Evolutionary conservation across 64 coral and sea anemone genomes (phyloP), one percentile per base, ranked within the genome.

Genomic region (Exaiptasia diaphana): DNA sequence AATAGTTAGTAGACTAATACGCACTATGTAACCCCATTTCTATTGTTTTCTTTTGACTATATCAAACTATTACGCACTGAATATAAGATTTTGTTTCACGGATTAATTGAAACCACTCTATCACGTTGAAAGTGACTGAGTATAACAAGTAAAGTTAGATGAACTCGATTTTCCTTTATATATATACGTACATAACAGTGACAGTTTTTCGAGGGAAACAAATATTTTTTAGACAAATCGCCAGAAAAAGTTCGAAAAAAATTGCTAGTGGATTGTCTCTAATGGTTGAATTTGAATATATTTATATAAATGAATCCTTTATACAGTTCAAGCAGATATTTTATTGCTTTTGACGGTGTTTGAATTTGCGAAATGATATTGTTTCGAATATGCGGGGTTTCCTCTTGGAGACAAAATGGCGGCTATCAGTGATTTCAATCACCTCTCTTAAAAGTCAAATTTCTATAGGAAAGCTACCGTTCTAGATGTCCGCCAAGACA

Each of bases 401-500:
- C 20, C 43, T 77, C 74, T 57, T 25, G 54, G 3, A 56, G 12
- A 31, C 74, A 86, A 86, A 64, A 77, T 86, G 67, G 81, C 68
- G 48, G 34, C 50, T 28, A 50, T 72, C 67, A 34, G 53, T 31
- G 23, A 10, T 17, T 87, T 87, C 26, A 87, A 37, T 27, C 5
- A 28, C 26, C 1, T 76, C 27, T 64, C 74, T 78, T 76, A 25
- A 87, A 78, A 78, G 28, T 77, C 36, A 22, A 78, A 67, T 87
- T 87, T 87, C 34, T 64, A 41, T 41, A 40, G 10, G 82, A 86
- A 86, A 86, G 82, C 54, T 86, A 86, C 38, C 70, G 35, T 41
- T 86, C 82, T 75, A 38, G 38, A 75, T 86, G 82, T 86, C 82
- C 53, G 82, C 30, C 60, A 55, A 68, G 57, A 78, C 42, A 85